These are phyloP conservation scores for Acleris holmiana DNA, from an alignment of 2,888 invertebrate species.

Conservation along the genomic window DNA sequence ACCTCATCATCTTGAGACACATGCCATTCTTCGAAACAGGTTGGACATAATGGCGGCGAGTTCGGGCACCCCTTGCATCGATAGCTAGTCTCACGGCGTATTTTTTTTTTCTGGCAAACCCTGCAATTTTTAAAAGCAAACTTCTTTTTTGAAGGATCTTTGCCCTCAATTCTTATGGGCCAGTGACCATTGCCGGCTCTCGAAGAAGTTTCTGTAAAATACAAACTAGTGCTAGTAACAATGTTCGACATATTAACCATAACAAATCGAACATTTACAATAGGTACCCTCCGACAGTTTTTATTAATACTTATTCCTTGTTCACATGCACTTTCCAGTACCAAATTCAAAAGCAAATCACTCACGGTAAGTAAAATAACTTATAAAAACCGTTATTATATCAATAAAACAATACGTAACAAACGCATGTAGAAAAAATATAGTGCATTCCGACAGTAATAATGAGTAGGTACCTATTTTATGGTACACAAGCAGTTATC, in stretches of 20 bases:
- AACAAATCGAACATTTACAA: background rate
- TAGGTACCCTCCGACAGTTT: background rate
- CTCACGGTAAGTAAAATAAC: too few relatives aligned
- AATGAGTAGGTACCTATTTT: too few relatives aligned
- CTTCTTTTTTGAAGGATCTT: constrained; percentile 19
- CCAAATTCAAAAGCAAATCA: too few relatives aligned
- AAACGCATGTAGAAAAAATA: too few relatives aligned
- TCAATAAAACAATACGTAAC: too few relatives aligned
- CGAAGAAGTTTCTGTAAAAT: background rate
- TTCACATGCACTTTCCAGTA: background rate
- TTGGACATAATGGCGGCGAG: constrained; percentile 17
- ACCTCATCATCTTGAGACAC: constrained; percentile 3
- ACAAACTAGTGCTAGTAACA: background rate
- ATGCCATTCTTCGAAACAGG: constrained; percentile 27
- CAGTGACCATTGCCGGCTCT: constrained; percentile 9
- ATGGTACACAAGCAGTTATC: too few relatives aligned
- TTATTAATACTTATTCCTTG: background rate
- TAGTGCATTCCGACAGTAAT: too few relatives aligned
- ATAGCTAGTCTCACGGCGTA: constrained; percentile 19
- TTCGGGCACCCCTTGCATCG: constrained; percentile 24
- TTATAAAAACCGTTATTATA: too few relatives aligned
- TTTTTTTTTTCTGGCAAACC: constrained; percentile 12
- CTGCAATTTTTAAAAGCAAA: constrained; percentile 10
- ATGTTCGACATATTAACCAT: background rate
- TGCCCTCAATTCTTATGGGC: constrained; percentile 12